phyloP scores from a whole-genome alignment of 1,140 invertebrate genomes.

The Drosophila orosa region DNA sequence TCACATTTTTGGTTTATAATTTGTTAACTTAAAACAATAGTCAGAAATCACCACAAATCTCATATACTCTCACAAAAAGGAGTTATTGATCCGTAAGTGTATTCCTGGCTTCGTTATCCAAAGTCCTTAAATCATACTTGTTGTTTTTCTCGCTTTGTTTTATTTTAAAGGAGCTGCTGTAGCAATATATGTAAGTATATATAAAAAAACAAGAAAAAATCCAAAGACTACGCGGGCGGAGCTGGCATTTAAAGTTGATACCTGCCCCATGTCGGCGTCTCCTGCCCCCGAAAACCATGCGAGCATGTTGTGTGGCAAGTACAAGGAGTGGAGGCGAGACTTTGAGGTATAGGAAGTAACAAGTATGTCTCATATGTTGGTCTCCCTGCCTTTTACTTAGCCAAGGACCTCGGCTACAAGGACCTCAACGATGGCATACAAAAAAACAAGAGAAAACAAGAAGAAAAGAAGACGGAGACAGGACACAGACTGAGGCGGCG shows the following conservation, averaged over 20 bases:
- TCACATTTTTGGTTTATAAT: too few relatives aligned
- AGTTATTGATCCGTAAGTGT: conserved; percentile 12
- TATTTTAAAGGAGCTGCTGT: conserved; percentile 43
- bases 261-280: conserved; percentile 11
- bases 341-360: conserved; percentile 72
- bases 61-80: background rate
- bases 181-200: conserved; percentile 10
- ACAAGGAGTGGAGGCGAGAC: conserved; percentile 34
- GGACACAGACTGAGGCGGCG: conserved; percentile 5
- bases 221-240: conserved; percentile 5
- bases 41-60: background rate
- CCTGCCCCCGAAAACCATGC: conserved; percentile 15
- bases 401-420: conserved; percentile 50
- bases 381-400: conserved; percentile 74
- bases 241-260: conserved; percentile 64
- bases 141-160: conserved; percentile 34
- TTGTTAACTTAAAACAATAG: too few relatives aligned
- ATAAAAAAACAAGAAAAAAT: conserved; percentile 30
- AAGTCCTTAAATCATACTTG: background rate
- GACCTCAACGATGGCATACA: conserved; percentile 43
- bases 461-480: background rate
- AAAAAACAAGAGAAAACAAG: background rate
- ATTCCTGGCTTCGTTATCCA: conserved; percentile 3
- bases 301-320: conserved; percentile 22
- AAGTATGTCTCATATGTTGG: conserved; percentile 77